A percentile compares a stretch with the other conserved stretches of the same genome.
Conservation (phyloP, 2,113 vertebrate genomes). For the Todiramphus saurophagus region DNA sequence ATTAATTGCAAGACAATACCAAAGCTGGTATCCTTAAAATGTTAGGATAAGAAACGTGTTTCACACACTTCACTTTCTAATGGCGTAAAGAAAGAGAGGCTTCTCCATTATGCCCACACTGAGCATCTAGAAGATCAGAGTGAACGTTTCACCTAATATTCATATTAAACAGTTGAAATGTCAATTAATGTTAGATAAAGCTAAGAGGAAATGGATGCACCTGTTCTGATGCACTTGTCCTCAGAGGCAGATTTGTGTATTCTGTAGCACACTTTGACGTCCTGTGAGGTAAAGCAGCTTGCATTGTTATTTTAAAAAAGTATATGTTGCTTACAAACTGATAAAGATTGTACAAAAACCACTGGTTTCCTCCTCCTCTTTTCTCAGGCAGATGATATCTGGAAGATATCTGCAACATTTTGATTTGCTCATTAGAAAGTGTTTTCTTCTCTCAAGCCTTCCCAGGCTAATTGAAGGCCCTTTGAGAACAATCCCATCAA, state of each 20-base stretch:
- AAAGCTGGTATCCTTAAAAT: not conserved
- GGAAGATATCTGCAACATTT: not conserved
- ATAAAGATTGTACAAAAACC: not conserved
- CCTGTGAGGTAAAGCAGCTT: not conserved
- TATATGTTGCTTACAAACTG: not conserved
- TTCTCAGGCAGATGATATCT: not conserved
- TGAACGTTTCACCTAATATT: not conserved
- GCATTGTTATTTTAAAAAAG: not conserved
- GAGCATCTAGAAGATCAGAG: not conserved
- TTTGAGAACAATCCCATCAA: not conserved
- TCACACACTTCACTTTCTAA: not conserved
- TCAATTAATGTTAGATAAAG: not conserved
- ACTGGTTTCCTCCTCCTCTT: accelerated
- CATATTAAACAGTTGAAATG: not conserved
- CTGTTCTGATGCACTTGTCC: not conserved
- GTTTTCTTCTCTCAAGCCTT: not conserved
- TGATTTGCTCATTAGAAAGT: not conserved
- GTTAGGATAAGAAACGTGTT: not conserved
- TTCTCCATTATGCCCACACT: not conserved
- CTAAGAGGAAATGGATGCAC: not conserved
- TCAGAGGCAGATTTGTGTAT: not conserved
- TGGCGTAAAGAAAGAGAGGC: not conserved
- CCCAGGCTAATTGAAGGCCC: not conserved
- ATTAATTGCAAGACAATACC: not conserved
- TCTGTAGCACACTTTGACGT: not conserved